A percentile compares a stretch with the other conserved stretches of the same genome.
These are phyloP conservation scores for Premnoplex brunnescens DNA, from an alignment of 2,797 vertebrate species.

Conservation along the genomic window DNA sequence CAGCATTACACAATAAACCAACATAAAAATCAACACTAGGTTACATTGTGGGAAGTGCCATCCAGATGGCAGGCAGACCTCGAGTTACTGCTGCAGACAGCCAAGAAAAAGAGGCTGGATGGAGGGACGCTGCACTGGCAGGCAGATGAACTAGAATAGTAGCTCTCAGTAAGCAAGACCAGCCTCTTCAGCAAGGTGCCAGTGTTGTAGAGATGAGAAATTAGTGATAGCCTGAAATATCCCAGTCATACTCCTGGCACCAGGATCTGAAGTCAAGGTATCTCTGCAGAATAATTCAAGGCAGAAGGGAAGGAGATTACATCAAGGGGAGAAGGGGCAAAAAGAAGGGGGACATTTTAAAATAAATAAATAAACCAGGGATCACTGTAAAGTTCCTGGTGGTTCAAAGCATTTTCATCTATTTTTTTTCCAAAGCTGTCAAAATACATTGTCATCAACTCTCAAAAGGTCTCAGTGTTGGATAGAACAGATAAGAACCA, in stretches of 20 bases:
- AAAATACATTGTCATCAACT: background rate
- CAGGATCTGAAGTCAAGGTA: background rate
- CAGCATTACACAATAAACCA: background rate
- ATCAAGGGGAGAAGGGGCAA: rapidly evolving
- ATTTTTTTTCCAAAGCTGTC: background rate
- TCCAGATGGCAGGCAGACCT: conserved; percentile 5
- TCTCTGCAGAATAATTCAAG: background rate
- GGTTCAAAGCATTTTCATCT: background rate
- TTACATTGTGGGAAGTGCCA: background rate
- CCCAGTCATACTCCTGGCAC: background rate
- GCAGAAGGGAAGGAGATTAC: background rate
- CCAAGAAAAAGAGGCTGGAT: background rate
- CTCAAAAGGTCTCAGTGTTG: background rate
- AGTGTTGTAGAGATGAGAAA: background rate
- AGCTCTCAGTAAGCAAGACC: background rate
- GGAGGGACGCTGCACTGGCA: background rate
- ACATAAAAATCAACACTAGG: background rate
- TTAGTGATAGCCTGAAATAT: background rate
- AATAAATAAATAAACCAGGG: background rate
- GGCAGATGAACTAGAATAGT: background rate
- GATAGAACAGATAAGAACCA: background rate
- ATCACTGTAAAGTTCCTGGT: background rate
- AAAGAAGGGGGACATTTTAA: rapidly evolving
- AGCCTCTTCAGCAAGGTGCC: background rate
- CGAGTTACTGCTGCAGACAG: background rate